Evolutionary conservation across 2,797 vertebrate genomes (phyloP), one percentile per base, ranked within the genome.

Genomic region (Gymnoscopelus microlampas): DNA sequence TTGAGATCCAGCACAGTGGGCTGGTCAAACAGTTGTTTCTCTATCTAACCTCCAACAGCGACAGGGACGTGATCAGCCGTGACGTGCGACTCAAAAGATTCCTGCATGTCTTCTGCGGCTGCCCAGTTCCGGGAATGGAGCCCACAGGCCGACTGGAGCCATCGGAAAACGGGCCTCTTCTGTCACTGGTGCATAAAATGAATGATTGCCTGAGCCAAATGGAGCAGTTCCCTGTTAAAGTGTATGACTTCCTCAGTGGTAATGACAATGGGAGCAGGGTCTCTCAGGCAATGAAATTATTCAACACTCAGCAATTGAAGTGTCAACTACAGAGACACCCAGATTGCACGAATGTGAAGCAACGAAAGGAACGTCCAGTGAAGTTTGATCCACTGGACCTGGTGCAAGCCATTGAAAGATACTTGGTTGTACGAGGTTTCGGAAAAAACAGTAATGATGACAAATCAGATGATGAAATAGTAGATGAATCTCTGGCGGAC

Each of bases 211-310:
- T 99, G 74, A 99, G 98, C 91, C 98, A 99, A 87, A 98, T 98
- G 97, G 98, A 99, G 70, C 98, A 99, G 77, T 99, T 99, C 83
- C 98, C 98, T 70, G 98, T 99, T 78, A 99, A 99, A 94, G 98
- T 99, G 58, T 98, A 99, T 55, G 98, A 99, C 87, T 99, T 99
- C 62, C 98, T 97, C 55, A 98, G 98, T 89, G 98, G 98, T 57
- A 99, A 99, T 56, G 98, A 98, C 81, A 98, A 98, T 14, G 98
- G 97, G 77, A 99, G 98, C 95, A 98, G 98, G 98, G 97, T 98
- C 84, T 99, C 98, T 68, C 98, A 99, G 92, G 98, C 98, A 78
- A 95, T 99, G 87, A 99, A 99, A 87, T 99, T 99, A 94, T 99
- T 99, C 89, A 99, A 99, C 93, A 99, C 98, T 0, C 98, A 99